phyloP scores from a whole-genome alignment of 2,888 invertebrate genomes.

The Drosophila fungiperda region DNA sequence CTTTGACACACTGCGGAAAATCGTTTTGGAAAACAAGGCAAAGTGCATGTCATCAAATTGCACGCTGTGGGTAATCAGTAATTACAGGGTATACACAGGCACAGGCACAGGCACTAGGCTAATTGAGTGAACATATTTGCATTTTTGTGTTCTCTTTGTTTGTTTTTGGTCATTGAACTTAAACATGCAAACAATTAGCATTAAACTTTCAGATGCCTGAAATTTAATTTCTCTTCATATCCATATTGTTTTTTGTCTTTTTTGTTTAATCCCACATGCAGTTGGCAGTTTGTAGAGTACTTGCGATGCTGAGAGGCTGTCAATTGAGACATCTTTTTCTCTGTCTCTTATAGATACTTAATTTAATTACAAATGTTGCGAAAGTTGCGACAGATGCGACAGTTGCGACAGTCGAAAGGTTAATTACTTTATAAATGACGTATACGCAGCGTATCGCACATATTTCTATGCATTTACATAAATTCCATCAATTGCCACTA shows the following conservation, averaged over 20 bases:
- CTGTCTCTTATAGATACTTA: conserved; percentile 17
- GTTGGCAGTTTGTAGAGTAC: conserved; percentile 10
- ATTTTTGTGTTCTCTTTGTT: neutral
- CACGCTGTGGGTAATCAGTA: conserved; percentile 27
- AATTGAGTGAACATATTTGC: conserved; percentile 47
- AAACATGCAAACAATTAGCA: neutral
- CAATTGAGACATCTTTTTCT: conserved; percentile 41
- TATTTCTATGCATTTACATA: conserved; percentile 38
- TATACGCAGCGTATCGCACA: conserved; percentile 47
- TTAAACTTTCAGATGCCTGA: conserved; percentile 24
- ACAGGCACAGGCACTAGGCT: conserved; percentile 26
- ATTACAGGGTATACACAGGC: conserved; percentile 38
- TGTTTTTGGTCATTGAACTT: conserved; percentile 48
- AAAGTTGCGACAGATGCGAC: conserved; percentile 37
- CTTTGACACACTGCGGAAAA: conserved; percentile 21
- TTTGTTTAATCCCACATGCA: conserved; percentile 21
- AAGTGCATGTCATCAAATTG: conserved; percentile 45
- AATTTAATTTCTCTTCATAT: conserved; percentile 21
- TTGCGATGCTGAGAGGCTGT: conserved; percentile 20
- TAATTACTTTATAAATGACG: conserved; percentile 60
- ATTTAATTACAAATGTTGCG: conserved; percentile 60
- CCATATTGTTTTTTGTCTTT: neutral
- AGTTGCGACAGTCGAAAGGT: conserved; percentile 61
- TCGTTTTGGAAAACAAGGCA: conserved; percentile 24
- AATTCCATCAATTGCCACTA: conserved; percentile 31